Base-by-base conservation (phyloP, 1,140 invertebrate species). In the Drepana arcuata region DNA sequence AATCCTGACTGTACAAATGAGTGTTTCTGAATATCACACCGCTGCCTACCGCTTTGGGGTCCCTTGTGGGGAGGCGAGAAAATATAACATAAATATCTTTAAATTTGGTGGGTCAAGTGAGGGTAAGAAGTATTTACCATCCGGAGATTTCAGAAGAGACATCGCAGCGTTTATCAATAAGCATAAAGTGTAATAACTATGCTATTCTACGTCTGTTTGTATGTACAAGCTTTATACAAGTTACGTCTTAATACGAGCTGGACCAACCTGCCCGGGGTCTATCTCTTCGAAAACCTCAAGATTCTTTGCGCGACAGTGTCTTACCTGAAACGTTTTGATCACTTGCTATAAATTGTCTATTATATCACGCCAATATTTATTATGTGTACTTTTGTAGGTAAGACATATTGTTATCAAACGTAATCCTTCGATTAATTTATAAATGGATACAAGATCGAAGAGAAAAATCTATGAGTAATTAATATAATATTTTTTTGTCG, bases 201-300 rank as follows among this genome's bases (percentile, higher is more conserved):
- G n/a, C 36, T 16, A 11, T 9, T n/a, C 6, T 5, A 14, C 16
- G 23, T 34, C 34, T 15, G 3, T 34, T 21, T n/a, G 10, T 25
- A 9, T 32, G 10, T 43, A 21, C 2, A 28, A n/a, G 26, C 40
- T 14, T 13, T 29, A 38, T 32, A 43, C 33, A 35, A 27, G 21
- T 37, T 36, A 37, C 35, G 25, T 9, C 18, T 14, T 10, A n/a
- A 9, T 34, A 21, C 9, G 18, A 25, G 13, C 6, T 11, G 29
- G 48, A 78, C 73, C 57, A 68, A 79, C 74, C 74, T 79, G 49
- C 38, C 36, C 40, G 16, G 74, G 65, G 41, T 64, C 52, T 63
- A 75, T 73, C 46, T 79, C 71, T 73, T 71, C 63, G 56, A 63
- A 71, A 69, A 58, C 34, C 67, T 71, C 71, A 61, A 58, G 57